Percentiles rank a stretch among this genome's conserved stretches.
These are phyloP conservation scores for Alloscopus bannaensis DNA, from an alignment of 2,888 invertebrate genomes.

Conservation along the genomic window DNA sequence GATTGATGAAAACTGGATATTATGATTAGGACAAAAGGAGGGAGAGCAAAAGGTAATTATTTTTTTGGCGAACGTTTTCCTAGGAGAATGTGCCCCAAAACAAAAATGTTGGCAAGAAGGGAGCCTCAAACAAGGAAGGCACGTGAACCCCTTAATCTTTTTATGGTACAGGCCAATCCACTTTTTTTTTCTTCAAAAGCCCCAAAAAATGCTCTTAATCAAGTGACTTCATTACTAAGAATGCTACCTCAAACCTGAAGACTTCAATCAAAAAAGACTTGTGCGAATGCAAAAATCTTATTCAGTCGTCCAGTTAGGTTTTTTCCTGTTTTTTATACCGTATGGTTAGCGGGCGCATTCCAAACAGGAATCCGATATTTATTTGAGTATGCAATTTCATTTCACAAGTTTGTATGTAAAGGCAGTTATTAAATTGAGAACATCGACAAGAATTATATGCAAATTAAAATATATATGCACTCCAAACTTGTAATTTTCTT, in stretches of 20 bases:
- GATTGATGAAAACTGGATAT: slow-evolving; percentile 59
- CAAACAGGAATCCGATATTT: slow-evolving; percentile 7
- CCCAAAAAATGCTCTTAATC: too few species aligned
- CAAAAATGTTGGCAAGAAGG: slow-evolving; percentile 19
- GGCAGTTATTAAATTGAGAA: slow-evolving; percentile 31
- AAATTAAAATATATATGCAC: slow-evolving; percentile 28
- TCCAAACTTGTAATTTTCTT: slow-evolving; percentile 29
- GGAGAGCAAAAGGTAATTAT: slow-evolving; percentile 41
- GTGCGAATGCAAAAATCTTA: too few species aligned
- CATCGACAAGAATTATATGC: slow-evolving; percentile 15
- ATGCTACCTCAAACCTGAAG: too few species aligned
- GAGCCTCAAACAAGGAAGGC: slow-evolving; percentile 37
- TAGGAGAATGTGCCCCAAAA: slow-evolving; percentile 47
- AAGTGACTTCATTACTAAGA: too few species aligned
- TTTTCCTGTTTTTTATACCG: too few species aligned
- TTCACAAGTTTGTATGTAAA: not conserved
- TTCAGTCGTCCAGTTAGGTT: too few species aligned
- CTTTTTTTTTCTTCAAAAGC: slow-evolving; percentile 39
- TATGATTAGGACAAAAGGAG: slow-evolving; percentile 28
- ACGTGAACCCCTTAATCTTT: slow-evolving; percentile 60
- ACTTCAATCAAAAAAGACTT: too few species aligned
- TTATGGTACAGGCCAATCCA: slow-evolving; percentile 49
- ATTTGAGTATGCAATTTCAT: slow-evolving; percentile 39
- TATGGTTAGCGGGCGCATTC: slow-evolving; percentile 38
- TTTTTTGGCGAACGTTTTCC: slow-evolving; percentile 11